Base-by-base conservation (phyloP, 2,888 invertebrate species). In the Andricus curvator region DNA sequence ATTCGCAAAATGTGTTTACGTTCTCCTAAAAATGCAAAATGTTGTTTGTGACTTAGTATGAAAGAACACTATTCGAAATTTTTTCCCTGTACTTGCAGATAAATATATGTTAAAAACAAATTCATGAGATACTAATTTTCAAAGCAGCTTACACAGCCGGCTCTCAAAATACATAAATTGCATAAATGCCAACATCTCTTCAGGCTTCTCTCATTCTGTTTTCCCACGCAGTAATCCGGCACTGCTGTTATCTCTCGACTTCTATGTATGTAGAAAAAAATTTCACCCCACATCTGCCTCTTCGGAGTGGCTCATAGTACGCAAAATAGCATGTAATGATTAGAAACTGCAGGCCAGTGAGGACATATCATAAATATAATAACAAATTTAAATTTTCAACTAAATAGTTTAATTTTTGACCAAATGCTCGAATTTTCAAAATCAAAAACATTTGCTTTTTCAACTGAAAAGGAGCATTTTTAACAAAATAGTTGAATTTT, bases 321-420 rank as follows among this genome's bases (percentile, higher is more conserved):
- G 62, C 25, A 62, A 62, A 62, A 62, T 62, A 13, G 6, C 25
- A 62, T 62, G 25, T 25, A 15, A 13, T 25, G 62, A 62, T 62
- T 29, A 62, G 25, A 62, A 29, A 29, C 25, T 25, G 6, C 56
- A 62, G 62, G 15, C 62, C 15, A 25, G 22, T 15, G 15, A 15
- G 25, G 4, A 5, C 4, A 15, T 2, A 62, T 15, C 13, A 25
- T 25, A 13, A 2, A 62, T 41, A 70, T 22, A 51, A 51, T 51
- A 70, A 70, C 29, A 70, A 70, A 29, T 51, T 78, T 33, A 20
- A 37, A 56, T 44, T 70, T 78, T 33, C 15, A 29, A 37, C 8
- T 9, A 37, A 8, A 37, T 8, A 9, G 8, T 37, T 37, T 37
- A 37, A 9, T 37, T 37, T 37, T 37, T 37, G 9, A 37, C 8